Evolutionary conservation across 2,888 invertebrate species (phyloP), one percentile per base, ranked within the genome.

Genomic region (Apamea epomidion): DNA sequence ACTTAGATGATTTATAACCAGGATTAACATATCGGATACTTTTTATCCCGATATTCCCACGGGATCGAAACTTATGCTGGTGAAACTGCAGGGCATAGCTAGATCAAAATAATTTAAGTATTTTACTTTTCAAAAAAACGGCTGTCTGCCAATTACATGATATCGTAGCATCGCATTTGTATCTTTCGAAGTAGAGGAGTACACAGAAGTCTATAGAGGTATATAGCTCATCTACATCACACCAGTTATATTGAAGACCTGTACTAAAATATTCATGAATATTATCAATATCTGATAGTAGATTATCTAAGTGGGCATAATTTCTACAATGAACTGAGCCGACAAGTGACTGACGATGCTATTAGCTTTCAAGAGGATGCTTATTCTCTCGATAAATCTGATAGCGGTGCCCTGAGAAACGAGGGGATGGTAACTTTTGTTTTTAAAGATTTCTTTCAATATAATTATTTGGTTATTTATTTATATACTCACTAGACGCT

Each of bases 331-430:
- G 29, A 68, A 69, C 45, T 21, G 21, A 65, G 48, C 29, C 6
- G 45, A 45, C 18, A 45, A 70, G 21, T 69, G 45, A 45, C 21
- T 21, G 3, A 21, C 3, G 21, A 45, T 12, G 6, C 21, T 21
- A 29, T 29, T 21, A 21, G 21, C 29, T 70, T 70, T 70, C 48
- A 71, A 51, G 72, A 54, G 29, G 16, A 71, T 51, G 6, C n/a
- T 16, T 71, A 29, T 14, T 71, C 74, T 74, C 51, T 42, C 71
- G 37, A 42, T 5, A 37, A 42, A 71, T n/a, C 71, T 10, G 37
- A 51, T 37, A 70, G 10, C 14, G 5, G 14, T 7, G 25, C 48
- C 10, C 37, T 69, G 7, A 0, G 16, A 25, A 73, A 60, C 25
- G 42, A 32, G 21, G 64, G 18, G 8, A 32, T 32, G 7, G 18